Percentiles rank a stretch among this genome's conserved stretches.
Conservation (phyloP, 1,140 invertebrate species). For the Temnothorax longispinosus region DNA sequence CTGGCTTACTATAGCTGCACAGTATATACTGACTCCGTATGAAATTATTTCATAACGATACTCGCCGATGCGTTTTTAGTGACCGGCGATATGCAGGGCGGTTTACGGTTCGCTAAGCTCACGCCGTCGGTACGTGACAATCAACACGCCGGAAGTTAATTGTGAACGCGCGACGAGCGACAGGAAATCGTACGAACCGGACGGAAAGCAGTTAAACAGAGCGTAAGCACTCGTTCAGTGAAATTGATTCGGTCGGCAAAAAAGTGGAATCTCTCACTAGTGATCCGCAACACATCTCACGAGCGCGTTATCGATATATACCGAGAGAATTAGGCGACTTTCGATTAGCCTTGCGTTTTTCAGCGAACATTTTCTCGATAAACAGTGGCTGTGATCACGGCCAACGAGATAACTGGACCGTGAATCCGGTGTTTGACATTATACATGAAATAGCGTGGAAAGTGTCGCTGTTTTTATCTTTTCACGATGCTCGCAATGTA, state of each 20-base stretch:
- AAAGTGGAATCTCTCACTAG: constrained; percentile 55
- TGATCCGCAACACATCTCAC: background rate
- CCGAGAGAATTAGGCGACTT: constrained; percentile 8
- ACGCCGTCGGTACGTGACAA: constrained; percentile 32
- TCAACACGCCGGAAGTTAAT: constrained; percentile 67
- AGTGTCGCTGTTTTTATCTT: constrained; percentile 41
- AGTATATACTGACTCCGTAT: background rate
- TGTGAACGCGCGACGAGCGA: constrained; percentile 64
- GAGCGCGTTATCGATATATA: background rate
- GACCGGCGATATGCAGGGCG: constrained; percentile 8
- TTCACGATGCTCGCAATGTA: constrained; percentile 4
- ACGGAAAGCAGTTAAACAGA: constrained; percentile 75
- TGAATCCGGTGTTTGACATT: constrained; percentile 57
- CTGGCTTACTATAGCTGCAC: background rate
- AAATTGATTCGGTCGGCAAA: constrained; percentile 32
- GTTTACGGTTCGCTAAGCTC: constrained; percentile 57
- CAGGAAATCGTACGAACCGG: constrained; percentile 69
- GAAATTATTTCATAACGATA: constrained; percentile 29
- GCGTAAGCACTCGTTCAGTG: constrained; percentile 53
- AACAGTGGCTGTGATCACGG: constrained; percentile 36
- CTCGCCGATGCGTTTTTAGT: constrained; percentile 10
- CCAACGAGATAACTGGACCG: constrained; percentile 57
- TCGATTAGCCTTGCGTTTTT: constrained; percentile 57
- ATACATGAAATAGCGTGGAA: constrained; percentile 48
- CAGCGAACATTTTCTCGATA: constrained; percentile 34